phyloP scores from a whole-genome alignment of 1,140 invertebrate species.

The Monomorium pharaonis region DNA sequence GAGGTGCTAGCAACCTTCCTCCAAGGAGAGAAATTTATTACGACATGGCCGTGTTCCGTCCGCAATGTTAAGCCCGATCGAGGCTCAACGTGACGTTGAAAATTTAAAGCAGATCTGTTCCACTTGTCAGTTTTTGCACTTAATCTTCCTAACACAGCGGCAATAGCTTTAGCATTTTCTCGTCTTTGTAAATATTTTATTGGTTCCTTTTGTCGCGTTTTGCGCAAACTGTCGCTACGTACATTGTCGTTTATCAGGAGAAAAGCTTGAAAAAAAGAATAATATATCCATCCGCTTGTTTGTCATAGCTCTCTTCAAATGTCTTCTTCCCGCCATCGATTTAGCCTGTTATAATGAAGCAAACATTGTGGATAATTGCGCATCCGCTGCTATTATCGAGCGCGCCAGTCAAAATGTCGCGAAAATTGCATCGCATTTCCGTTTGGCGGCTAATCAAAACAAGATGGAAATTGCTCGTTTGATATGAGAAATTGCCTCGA shows the following conservation, averaged over 20 bases:
- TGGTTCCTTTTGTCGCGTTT: neutral
- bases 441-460: conserved; percentile 66
- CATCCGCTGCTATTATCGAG: conserved; percentile 56
- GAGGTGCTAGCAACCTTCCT: conserved; percentile 23
- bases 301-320: conserved; percentile 32
- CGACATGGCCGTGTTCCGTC: conserved; percentile 24
- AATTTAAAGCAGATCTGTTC: conserved; percentile 55
- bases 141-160: conserved; percentile 12
- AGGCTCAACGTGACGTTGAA: conserved; percentile 38
- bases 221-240: neutral
- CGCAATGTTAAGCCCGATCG: conserved; percentile 46
- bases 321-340: conserved; percentile 32
- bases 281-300: neutral
- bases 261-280: neutral
- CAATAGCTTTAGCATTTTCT: neutral
- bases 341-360: conserved; percentile 62
- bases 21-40: conserved; percentile 45
- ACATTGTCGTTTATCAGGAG: neutral
- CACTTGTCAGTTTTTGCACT: conserved; percentile 42
- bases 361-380: conserved; percentile 66
- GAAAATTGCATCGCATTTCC: conserved; percentile 64
- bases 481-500: conserved; percentile 71
- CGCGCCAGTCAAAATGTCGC: conserved; percentile 62
- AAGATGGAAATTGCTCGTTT: conserved; percentile 68
- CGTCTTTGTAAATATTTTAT: neutral